Base-by-base conservation (phyloP, 2,113 vertebrate species). In the Paratilapia polleni region DNA sequence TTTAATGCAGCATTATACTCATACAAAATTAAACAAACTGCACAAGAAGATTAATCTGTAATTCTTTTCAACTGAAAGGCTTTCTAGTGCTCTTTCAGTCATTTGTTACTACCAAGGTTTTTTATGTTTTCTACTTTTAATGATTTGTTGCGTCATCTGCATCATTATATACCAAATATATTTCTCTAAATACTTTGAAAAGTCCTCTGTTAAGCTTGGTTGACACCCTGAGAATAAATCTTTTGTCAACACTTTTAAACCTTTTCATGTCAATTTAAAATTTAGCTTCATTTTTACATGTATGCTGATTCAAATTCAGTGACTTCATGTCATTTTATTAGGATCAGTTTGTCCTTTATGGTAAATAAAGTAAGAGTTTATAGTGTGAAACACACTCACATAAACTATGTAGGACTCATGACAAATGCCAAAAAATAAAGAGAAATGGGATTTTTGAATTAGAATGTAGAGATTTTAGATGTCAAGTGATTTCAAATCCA, bases 1-100 rank as follows among this genome's bases (percentile, higher is more conserved):
- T 95, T 93, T 94, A 91, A 93, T 95, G 94, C 93, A 94, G 92
- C 91, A 93, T 94, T 91, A 79, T 87, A 92, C 88, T 91, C 59
- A 82, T 92, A 93, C 73, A 95, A 95, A 95, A 94, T 88, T 64
- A 94, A 93, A 90, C 26, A 83, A 88, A 87, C 82, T 87, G 79
- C 87, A 92, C 86, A 85, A 78, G 57, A 81, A 85, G 82, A 64
- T 81, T 43, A 17, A 57, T 57, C 22, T 54, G 31, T 85, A 58
- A 24, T 80, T 66, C 52, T 49, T 56, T 64, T 11, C 31, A 41
- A 59, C 63, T 78, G 41, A 82, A 57, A 64, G 64, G 24, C 31
- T 54, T 73, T 54, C 68, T 26, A 73, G 68, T 54, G 47, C 26
- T 54, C 47, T 73, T 34, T 73, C 26, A 34, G 58, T 61, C 77